Evolutionary conservation across 2,113 vertebrate genomes (phyloP), one percentile per base, ranked within the genome.

Genomic region (Aspidoscelis tigris): DNA sequence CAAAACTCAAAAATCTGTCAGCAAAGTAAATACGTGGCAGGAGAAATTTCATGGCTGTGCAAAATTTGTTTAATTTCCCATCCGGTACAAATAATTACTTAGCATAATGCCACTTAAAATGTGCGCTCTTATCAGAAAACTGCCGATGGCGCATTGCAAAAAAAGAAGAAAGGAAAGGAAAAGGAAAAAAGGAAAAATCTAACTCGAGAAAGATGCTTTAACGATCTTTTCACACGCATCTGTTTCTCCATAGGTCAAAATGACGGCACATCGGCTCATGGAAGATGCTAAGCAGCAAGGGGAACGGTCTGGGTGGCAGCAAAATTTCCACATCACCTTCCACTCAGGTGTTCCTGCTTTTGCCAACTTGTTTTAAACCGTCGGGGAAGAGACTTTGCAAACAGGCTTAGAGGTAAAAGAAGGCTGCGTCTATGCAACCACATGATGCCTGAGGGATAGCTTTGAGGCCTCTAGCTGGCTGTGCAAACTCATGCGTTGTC

Each of bases 41-140:
- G 95, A 95, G 96, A 95, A 95, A 97, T 96, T 96, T 95, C 95
- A 95, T 94, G 94, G 93, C 89, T 92, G 92, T 93, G 90, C 93
- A 96, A 95, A 95, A 95, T 93, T 93, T 96, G 93, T 95, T 96
- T 95, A 95, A 96, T 96, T 96, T 95, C 93, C 92, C 90, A 95
- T 96, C 94, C 91, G 94, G 93, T 94, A 95, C 95, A 95, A 96
- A 94, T 96, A 96, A 96, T 96, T 96, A 94, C 95, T 96, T 95
- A 96, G 95, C 93, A 94, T 95, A 96, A 96, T 96, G 88, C 93
- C 94, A 94, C 93, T 96, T 95, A 96, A 95, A 96, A 94, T 94
- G 93, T 88, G 93, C 95, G 55, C 77, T 73, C 83, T 84, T 84
- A 84, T 84, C 77, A 50, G 55, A 66, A 79, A 66, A 79, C 20